Base-by-base conservation (phyloP, 1,140 invertebrate genomes). In the Pogonomyrmex barbatus region DNA sequence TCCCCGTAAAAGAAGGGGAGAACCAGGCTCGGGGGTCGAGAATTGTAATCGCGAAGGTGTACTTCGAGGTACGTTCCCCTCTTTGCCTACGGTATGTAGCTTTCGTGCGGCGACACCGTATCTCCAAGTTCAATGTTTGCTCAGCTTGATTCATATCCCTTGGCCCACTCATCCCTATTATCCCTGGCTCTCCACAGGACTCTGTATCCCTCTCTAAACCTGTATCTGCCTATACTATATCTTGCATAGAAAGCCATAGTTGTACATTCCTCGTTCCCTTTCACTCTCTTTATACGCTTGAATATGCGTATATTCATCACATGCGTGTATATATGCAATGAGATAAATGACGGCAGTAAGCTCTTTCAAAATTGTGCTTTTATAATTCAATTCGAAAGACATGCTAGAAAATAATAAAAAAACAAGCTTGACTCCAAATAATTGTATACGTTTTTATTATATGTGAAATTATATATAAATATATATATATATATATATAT, bases 41-140 rank as follows among this genome's bases (percentile, higher is more conserved):
- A 47, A 83, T 83, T 91, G 88, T 91, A 91, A 91, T 91, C 89
- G 90, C 88, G 50, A 91, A 91, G 88, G 90, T 91, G 90, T 91
- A 91, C 89, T 81, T 89, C 47, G 87, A 84, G 89, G 87, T 89
- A 83, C 83, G 79, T 82, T 73, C 90, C 86, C 60, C 89, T 88
- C 83, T 91, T 91, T 91, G 87, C 70, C 85, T 75, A 87, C 42
- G 70, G 88, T 88, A 82, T 86, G 90, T 90, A 87, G 88, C 82
- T 92, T 87, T 79, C 87, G 71, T 88, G 83, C 70, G 89, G 87
- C 90, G 89, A 91, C 90, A 92, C 89, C 92, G 93, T 95, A 94
- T 95, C 94, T 94, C 92, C 88, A 92, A 94, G 93, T 95, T 94
- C 91, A 93, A 94, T 95, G 94, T 95, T 95, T 95, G 93, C 93